These are phyloP conservation scores for Trichoplusia ni DNA, from an alignment of 1,140 invertebrate genomes.

Conservation along the genomic window DNA sequence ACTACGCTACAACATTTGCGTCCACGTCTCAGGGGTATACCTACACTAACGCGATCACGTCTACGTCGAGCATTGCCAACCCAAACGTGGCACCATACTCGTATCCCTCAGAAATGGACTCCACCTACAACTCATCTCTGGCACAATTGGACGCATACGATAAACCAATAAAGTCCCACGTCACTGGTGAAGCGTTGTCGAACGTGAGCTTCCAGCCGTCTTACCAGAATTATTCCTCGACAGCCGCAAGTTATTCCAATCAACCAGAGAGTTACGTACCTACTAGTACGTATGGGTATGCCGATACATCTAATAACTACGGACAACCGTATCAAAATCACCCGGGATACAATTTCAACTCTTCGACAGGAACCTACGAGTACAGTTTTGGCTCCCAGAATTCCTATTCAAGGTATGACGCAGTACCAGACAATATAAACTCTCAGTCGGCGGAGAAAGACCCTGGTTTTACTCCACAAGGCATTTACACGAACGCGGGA, in stretches of 20 bases:
- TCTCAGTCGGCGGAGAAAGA: slow-evolving; percentile 45
- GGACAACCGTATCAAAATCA: slow-evolving; percentile 79
- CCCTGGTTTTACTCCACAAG: slow-evolving; percentile 52
- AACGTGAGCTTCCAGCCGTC: slow-evolving; percentile 42
- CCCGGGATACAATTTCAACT: slow-evolving; percentile 81
- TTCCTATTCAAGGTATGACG: slow-evolving; percentile 49
- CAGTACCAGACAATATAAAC: slow-evolving; percentile 41
- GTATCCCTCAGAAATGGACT: slow-evolving; percentile 31
- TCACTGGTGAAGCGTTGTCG: slow-evolving; percentile 66
- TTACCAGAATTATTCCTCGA: slow-evolving; percentile 50
- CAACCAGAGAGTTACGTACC: slow-evolving; percentile 36
- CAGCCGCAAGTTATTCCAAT: slow-evolving; percentile 11
- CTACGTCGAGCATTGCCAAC: slow-evolving; percentile 40
- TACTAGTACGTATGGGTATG: slow-evolving; percentile 38
- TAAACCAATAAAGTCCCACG: slow-evolving; percentile 77
- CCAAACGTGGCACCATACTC: slow-evolving; percentile 29
- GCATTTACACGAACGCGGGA: slow-evolving; percentile 63
- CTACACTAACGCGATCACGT: slow-evolving; percentile 55
- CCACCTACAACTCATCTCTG: slow-evolving; percentile 48
- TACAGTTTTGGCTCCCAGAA: slow-evolving; percentile 82
- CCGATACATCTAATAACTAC: slow-evolving; percentile 50
- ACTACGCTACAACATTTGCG: slow-evolving; percentile 48
- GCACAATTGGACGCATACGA: slow-evolving; percentile 62
- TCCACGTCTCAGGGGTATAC: slow-evolving; percentile 51
- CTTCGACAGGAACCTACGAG: slow-evolving; percentile 73